Conservation (phyloP, 2,113 vertebrate genomes). For the Melospiza georgiana region DNA sequence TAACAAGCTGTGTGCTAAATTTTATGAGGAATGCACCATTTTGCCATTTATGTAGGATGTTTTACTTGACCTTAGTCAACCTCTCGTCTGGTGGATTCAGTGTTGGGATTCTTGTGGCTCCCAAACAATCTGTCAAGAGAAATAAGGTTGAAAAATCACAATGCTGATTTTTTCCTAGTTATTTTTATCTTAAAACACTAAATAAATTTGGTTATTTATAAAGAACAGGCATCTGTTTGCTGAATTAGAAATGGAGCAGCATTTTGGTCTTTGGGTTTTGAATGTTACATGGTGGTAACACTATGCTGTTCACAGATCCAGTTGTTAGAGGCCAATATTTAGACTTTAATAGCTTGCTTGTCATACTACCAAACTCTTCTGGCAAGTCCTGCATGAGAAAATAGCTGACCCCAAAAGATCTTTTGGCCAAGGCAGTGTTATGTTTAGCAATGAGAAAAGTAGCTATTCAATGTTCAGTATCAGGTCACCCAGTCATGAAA, state of each 20-base stretch:
- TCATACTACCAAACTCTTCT: neutral
- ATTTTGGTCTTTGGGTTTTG: neutral
- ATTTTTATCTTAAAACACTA: neutral
- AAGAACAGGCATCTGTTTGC: neutral
- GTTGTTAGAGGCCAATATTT: neutral
- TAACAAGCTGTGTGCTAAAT: neutral
- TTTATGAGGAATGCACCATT: neutral
- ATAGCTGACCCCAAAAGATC: neutral
- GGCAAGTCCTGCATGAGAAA: neutral
- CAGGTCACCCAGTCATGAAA: neutral
- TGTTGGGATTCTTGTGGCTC: neutral
- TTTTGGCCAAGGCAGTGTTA: neutral
- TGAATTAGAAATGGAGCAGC: neutral
- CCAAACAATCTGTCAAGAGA: neutral
- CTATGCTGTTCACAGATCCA: neutral
- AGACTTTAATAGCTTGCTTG: neutral
- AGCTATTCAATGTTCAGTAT: neutral
- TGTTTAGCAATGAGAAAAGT: neutral
- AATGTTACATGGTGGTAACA: neutral
- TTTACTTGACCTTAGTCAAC: neutral
- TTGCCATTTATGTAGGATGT: neutral
- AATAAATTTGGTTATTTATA: neutral
- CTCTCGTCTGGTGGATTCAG: neutral
- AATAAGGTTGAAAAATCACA: neutral
- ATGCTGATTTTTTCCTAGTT: neutral